Conservation (phyloP, 2,113 vertebrate species). For the Megatriorchis doriae region DNA sequence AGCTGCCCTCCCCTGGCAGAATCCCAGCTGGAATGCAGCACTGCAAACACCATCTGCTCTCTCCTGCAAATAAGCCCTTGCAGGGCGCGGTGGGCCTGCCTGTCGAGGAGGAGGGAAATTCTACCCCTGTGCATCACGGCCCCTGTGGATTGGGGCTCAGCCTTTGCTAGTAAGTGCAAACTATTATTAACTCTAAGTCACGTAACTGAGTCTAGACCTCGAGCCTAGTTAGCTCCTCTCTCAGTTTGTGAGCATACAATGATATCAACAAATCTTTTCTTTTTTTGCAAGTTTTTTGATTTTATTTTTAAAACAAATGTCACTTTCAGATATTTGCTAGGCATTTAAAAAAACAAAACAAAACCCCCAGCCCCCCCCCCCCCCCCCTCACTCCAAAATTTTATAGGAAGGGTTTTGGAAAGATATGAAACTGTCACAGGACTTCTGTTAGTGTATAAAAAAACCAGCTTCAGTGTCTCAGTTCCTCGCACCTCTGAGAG, state of each 20-base stretch:
- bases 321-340: not conserved
- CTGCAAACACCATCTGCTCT: slow-evolving; percentile 44
- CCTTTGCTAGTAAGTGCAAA: not conserved
- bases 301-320: not conserved
- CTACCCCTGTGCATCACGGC: not conserved
- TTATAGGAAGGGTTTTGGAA: not conserved
- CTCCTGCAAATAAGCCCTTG: not conserved
- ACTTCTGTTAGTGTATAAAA: not conserved
- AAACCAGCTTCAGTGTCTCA: not conserved
- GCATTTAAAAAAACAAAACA: not conserved
- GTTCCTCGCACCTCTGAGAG: not conserved
- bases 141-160: not conserved
- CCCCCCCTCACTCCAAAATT: not conserved
- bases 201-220: not conserved
- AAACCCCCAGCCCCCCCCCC: too few species aligned
- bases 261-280: not conserved
- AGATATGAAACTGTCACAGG: not conserved
- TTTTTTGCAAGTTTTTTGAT: not conserved
- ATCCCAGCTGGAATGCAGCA: slow-evolving; percentile 20
- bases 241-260: not conserved
- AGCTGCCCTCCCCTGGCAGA: slow-evolving; percentile 38
- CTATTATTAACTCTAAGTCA: not conserved
- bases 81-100: not conserved
- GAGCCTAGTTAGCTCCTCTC: not conserved
- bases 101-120: not conserved